Evolutionary conservation across 2,888 invertebrate species (phyloP).

Genomic region (Endotricha flammealis): DNA sequence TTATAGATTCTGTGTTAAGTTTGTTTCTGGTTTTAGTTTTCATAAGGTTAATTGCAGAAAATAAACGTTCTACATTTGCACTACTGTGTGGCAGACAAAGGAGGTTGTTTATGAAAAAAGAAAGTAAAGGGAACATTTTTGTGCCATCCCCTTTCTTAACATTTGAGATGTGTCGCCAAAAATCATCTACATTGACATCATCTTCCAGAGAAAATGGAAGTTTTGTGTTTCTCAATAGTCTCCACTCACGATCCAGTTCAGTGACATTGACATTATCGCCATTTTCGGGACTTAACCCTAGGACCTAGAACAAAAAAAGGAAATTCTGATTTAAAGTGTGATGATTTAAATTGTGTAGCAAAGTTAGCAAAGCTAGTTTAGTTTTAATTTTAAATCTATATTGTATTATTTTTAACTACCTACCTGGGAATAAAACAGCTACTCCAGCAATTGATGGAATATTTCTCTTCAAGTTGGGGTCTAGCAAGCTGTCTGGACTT

Average conservation of each 20-base stretch:
- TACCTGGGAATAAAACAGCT: constrained; percentile 14
- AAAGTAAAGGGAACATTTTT: constrained; percentile 4
- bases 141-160: constrained; percentile 13
- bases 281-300: no score
- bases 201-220: constrained; percentile 15
- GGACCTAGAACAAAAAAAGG: constrained; percentile 10
- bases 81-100: constrained; percentile 16
- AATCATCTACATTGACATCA: constrained; percentile 13
- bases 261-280: no score
- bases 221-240: constrained; percentile 15
- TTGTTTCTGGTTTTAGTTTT: constrained; percentile 5
- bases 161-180: constrained; percentile 14
- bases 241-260: constrained; percentile 19
- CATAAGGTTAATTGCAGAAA: constrained; percentile 3
- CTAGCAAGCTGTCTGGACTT: constrained; percentile 12
- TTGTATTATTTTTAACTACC: not conserved
- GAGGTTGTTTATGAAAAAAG: constrained; percentile 13
- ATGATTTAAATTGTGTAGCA: no score
- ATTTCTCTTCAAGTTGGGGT: constrained; percentile 13
- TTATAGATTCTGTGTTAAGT: not conserved
- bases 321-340: constrained; percentile 10
- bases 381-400: not conserved
- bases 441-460: constrained; percentile 16
- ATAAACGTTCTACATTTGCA: constrained; percentile 7
- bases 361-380: not conserved